phyloP scores from a whole-genome alignment of 2,797 vertebrate species.

The Serranus cabrilla region DNA sequence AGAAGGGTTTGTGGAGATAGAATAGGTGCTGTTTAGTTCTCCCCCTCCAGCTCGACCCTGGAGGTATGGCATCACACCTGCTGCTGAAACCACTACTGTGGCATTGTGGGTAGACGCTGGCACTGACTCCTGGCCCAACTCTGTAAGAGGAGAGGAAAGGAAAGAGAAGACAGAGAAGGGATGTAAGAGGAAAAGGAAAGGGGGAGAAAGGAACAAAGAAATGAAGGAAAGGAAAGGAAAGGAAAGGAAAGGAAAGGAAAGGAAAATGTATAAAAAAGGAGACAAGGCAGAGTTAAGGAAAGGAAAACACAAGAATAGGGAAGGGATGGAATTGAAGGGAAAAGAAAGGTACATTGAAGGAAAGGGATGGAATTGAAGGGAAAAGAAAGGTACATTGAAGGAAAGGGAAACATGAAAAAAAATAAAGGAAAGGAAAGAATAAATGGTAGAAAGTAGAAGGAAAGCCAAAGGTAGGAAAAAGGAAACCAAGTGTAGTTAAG shows the following conservation, averaged over 20 bases:
- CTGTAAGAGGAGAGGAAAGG: conserved; percentile 52
- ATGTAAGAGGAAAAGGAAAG: background rate
- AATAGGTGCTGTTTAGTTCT: conserved; percentile 76
- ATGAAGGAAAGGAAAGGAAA: conserved; percentile 1
- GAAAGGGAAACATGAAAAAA: conserved; percentile 11
- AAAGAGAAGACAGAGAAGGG: background rate
- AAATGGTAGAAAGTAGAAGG: background rate
- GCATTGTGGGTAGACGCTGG: conserved; percentile 79
- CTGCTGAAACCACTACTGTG: conserved; percentile 78
- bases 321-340: background rate
- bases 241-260: too few species aligned
- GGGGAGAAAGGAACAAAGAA: too few species aligned
- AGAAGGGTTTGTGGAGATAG: conserved; percentile 57
- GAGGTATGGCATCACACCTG: conserved; percentile 89
- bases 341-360: background rate
- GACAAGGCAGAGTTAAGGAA: background rate
- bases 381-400: background rate
- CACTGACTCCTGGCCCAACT: conserved; percentile 84
- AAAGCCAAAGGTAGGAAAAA: background rate
- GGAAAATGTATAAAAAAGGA: background rate
- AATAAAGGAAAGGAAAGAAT: background rate
- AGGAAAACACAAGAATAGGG: background rate
- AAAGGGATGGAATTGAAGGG: background rate
- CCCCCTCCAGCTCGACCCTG: conserved; percentile 81
- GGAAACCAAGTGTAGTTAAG: too few species aligned